Evolutionary conservation across 2,113 vertebrate genomes (phyloP).

Genomic region (Sapayoa aenigma): DNA sequence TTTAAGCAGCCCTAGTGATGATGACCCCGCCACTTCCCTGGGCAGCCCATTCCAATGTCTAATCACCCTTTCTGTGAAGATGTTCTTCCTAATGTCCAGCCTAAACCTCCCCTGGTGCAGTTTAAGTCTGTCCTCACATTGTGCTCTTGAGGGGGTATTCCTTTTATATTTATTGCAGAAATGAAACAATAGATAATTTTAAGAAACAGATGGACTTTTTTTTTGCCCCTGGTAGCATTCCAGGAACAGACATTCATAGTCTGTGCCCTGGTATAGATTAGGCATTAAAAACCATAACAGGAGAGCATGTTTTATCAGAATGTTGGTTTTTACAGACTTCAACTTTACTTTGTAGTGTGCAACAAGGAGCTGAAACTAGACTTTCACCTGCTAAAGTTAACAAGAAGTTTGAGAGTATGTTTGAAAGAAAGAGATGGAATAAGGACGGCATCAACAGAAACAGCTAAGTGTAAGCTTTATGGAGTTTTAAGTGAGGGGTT

Average conservation of each 20-base stretch:
- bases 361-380: background rate
- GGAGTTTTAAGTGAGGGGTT: background rate
- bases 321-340: background rate
- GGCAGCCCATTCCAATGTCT: background rate
- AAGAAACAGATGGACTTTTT: background rate
- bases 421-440: background rate
- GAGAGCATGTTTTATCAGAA: background rate
- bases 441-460: background rate
- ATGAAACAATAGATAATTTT: background rate
- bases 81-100: background rate
- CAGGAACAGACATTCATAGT: background rate
- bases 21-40: background rate
- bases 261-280: background rate
- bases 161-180: background rate
- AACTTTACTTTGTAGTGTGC: background rate
- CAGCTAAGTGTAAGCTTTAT: background rate
- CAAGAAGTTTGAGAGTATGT: background rate
- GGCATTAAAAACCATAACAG: background rate
- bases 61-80: background rate
- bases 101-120: background rate
- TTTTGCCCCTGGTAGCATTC: background rate
- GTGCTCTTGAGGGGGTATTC: accelerated
- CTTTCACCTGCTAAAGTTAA: background rate
- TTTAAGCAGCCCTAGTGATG: background rate
- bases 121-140: background rate